Base-by-base conservation (phyloP, 30 jellyfish, hydroid and myxozoan species). In the Hydractinia echinata region DNA sequence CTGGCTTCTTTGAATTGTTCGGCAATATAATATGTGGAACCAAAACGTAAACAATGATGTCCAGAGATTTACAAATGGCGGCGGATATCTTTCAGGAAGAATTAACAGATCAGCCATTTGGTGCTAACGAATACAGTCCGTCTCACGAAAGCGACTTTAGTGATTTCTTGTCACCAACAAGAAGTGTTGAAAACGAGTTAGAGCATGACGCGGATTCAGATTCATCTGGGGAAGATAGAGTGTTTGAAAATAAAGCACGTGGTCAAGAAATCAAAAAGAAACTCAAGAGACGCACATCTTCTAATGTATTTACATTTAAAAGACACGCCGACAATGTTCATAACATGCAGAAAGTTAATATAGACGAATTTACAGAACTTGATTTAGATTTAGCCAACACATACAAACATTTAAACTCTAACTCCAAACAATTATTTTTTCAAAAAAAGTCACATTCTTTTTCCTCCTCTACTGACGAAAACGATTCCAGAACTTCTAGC, bases 161-260 rank as follows among this genome's bases (percentile, higher is more conserved):
- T 71, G 81, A 60, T 8, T 30, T 71, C 7, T 71, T 71, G 4
- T 71, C 81, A n/a, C 81, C 81, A 4, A 50, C 61, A 20, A 30
- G 81, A 5, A 7, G 15, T 9, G 60, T 18, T 50, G 84, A 49
- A 76, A 54, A 76, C 50, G 77, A 76, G 18, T 9, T 30, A 52
- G 84, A 18, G 11, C 51, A 53, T 5, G 84, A 76, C 53, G 77
- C 84, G 19, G 84, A 76, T 76, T 53, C 76, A 51, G 84, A 76
- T 54, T 76, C 84, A 14, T 76, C 84, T 19, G 77, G 77, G 3
- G 78, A 55, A 30, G 84, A 76, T 8, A 18, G 53, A 18, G 16
- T n/a, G 51, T 76, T 76, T 54, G 84, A 51, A 55, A 54, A 54
- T 54, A 53, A 16, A 55, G 55, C 62, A 21, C 55, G 60, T 9